A percentile compares a stretch with the other conserved stretches of the same genome.
Evolutionary conservation across 2,797 vertebrate genomes (phyloP).

Genomic region (Potorous gilbertii): DNA sequence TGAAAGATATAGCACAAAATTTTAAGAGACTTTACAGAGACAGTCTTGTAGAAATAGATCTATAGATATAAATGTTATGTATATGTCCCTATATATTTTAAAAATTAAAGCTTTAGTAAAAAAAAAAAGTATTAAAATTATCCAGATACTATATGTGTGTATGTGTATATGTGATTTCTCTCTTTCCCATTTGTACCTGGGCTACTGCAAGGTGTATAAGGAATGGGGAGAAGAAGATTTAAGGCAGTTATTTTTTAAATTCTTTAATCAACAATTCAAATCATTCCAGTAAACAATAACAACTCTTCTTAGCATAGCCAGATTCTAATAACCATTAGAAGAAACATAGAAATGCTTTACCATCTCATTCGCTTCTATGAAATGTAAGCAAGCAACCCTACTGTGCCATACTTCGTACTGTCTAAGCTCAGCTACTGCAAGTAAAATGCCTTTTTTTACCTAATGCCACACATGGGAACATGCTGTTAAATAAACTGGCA

Average conservation of each 20-base stretch:
- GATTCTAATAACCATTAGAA: neutral
- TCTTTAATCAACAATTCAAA: neutral
- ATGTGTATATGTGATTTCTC: neutral
- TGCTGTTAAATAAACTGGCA: neutral
- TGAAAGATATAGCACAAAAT: neutral
- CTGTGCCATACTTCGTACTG: neutral
- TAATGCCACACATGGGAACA: neutral
- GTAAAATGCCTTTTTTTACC: neutral
- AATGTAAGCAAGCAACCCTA: neutral
- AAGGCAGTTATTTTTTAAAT: neutral
- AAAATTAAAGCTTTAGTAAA: neutral
- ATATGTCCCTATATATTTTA: neutral
- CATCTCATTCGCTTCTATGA: neutral
- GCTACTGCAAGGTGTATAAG: neutral
- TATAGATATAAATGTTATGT: neutral
- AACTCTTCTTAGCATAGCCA: neutral
- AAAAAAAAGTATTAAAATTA: neutral
- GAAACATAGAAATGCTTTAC: constrained; percentile 38
- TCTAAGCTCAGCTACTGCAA: neutral
- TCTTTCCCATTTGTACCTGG: neutral
- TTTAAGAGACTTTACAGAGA: neutral
- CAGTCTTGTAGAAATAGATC: neutral
- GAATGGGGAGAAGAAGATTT: neutral
- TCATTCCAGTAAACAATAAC: neutral
- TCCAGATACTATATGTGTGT: neutral